Conservation (phyloP, 2,888 invertebrate species). For the Oscheius sp. region DNA sequence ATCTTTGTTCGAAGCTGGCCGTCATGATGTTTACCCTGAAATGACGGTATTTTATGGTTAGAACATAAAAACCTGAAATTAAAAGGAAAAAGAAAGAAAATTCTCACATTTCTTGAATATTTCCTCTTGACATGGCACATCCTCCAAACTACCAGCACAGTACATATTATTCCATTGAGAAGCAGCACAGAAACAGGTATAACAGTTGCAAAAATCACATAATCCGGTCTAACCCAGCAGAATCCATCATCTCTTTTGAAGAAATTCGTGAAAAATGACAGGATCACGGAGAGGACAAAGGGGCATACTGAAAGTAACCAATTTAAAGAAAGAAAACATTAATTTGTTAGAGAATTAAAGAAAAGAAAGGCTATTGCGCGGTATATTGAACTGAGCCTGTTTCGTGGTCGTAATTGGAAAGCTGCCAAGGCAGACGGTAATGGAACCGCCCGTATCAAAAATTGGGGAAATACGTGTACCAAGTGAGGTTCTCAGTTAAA, state of each 20-base stretch:
- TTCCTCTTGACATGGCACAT: slow-evolving; percentile 43
- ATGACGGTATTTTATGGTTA: not conserved
- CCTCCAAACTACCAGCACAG: slow-evolving; percentile 50
- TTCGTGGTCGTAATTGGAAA: no score
- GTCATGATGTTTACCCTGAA: slow-evolving; percentile 34
- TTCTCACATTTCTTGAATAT: slow-evolving; percentile 10
- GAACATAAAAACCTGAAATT: no score
- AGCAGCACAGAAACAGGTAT: slow-evolving; percentile 58
- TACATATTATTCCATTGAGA: slow-evolving; percentile 56
- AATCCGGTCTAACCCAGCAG: slow-evolving; percentile 65
- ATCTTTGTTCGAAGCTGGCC: slow-evolving; percentile 24
- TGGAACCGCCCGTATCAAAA: no score
- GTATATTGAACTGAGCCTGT: no score
- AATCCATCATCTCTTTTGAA: slow-evolving; percentile 58
- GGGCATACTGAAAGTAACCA: slow-evolving; percentile 26
- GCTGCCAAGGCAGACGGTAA: no score
- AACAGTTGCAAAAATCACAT: slow-evolving; percentile 54
- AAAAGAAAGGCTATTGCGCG: no score
- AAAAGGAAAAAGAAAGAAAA: not conserved
- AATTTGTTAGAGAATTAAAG: no score
- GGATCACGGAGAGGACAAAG: slow-evolving; percentile 30
- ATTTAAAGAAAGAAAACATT: no score
- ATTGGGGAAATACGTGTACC: no score
- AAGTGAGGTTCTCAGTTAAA: no score
- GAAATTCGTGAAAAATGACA: slow-evolving; percentile 45